Base-by-base conservation (phyloP, 2,888 invertebrate species). In the Synanthedon vespiformis region DNA sequence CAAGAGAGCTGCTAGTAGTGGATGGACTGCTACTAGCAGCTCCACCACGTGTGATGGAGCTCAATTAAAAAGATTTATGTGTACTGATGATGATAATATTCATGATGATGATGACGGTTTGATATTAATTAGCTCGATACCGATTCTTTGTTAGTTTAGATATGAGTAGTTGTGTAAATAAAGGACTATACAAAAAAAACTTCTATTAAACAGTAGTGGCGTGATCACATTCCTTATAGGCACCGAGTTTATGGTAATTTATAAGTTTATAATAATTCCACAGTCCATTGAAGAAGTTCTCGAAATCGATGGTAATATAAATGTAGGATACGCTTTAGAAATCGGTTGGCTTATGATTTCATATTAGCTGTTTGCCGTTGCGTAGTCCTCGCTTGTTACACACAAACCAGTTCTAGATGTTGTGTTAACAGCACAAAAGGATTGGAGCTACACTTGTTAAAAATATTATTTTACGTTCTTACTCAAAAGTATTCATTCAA, bases 321-420 rank as follows among this genome's bases (percentile, higher is more conserved):
- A 53, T 51, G 50, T n/a, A 57, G 48, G 16, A 48, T 48, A 48
- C 14, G 50, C 62, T 61, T 53, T 59, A 56, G 55, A 64, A 72
- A 60, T 65, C 59, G 67, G 72, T 52, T 59, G 71, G 67, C 55
- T 70, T 58, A 57, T 57, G 68, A 64, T 61, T 44, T 44, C n/a
- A 55, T 67, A 61, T 69, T 67, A 68, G 67, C 69, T 66, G 65
- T 56, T 56, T 55, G 16, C 14, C 51, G 57, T 57, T 61, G 61
- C 60, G 64, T 64, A 61, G 61, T 59, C 59, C 54, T 56, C 18
- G 22, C 48, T 14, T 22, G 62, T 67, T 68, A 65, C 63, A 62
- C 59, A 54, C 53, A 67, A 72, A 72, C 72, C 69, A 59, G 72
- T 72, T 71, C 63, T 64, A 61, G 58, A 40, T 65, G 66, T 72